Evolutionary conservation across 2,888 invertebrate species (phyloP).

Genomic region (Andrena minutula): DNA sequence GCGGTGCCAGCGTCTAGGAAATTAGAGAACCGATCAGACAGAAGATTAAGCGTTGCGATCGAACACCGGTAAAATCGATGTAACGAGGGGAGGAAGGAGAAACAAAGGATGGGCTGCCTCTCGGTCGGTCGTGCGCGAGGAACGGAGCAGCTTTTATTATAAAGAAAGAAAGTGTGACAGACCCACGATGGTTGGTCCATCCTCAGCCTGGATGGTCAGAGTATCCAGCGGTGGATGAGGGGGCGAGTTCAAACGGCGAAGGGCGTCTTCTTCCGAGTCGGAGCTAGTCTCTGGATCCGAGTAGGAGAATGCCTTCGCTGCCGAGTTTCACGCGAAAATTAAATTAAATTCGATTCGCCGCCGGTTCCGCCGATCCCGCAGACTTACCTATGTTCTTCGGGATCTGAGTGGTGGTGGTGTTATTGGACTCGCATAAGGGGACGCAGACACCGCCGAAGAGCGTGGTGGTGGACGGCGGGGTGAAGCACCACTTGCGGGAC

Average conservation of each 20-base stretch:
- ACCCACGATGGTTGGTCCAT: slow-evolving; percentile 82
- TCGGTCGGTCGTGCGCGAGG: background rate
- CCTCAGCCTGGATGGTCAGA: slow-evolving; percentile 85
- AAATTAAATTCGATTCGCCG: background rate
- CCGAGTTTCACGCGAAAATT: slow-evolving; percentile 28
- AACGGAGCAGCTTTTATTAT: background rate
- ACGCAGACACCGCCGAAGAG: slow-evolving; percentile 85
- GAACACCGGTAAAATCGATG: no score
- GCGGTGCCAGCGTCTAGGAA: slow-evolving; percentile 76
- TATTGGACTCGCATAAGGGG: slow-evolving; percentile 82
- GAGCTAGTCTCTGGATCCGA: slow-evolving; percentile 90
- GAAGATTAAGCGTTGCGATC: background rate
- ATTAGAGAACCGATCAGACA: background rate
- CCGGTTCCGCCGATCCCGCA: background rate
- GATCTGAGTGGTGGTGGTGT: slow-evolving; percentile 79
- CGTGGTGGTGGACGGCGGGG: slow-evolving; percentile 84
- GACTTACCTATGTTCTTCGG: slow-evolving; percentile 82
- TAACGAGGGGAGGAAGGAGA: no score
- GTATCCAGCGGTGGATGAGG: slow-evolving; percentile 81
- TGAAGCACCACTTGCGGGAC: slow-evolving; percentile 92
- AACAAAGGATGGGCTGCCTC: no score
- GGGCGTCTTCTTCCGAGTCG: slow-evolving; percentile 91
- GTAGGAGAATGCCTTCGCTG: slow-evolving; percentile 88
- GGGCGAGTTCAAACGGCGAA: slow-evolving; percentile 86
- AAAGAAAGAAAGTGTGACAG: slow-evolving; percentile 32